Evolutionary conservation across 2,113 vertebrate species (phyloP).

Genomic region (Tinamus guttatus): DNA sequence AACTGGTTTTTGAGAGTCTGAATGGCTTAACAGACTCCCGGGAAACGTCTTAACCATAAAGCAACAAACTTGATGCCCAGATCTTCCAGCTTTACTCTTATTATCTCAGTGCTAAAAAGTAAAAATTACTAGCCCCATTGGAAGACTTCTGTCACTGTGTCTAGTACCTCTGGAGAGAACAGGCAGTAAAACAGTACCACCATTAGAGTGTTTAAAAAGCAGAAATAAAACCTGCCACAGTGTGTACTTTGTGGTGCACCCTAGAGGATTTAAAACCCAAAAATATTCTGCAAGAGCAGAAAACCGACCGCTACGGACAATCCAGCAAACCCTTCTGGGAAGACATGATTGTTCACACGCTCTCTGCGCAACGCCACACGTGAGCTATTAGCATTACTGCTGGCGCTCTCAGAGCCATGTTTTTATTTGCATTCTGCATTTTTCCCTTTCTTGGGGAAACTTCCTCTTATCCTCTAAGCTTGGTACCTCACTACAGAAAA

Average conservation of each 20-base stretch:
- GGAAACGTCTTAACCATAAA: not conserved
- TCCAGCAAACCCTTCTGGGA: not conserved
- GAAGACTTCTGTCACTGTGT: not conserved
- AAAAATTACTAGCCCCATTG: not conserved
- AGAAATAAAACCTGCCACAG: not conserved
- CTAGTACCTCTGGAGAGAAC: not conserved
- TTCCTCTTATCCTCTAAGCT: not conserved
- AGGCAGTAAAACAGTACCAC: fast-evolving
- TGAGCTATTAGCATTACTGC: no score
- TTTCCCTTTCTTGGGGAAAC: not conserved
- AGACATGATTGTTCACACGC: fast-evolving
- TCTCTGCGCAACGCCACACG: not conserved
- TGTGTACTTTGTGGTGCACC: not conserved
- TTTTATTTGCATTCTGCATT: not conserved
- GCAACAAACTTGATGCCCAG: not conserved
- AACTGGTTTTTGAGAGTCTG: not conserved
- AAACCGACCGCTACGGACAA: not conserved
- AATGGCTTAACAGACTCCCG: not conserved
- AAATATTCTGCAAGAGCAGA: not conserved
- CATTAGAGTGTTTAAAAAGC: not conserved
- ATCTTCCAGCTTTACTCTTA: not conserved
- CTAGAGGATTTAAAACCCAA: not conserved
- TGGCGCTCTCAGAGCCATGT: not conserved
- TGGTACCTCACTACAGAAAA: not conserved
- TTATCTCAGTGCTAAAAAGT: not conserved